These are phyloP conservation scores for Acipenser ruthenus DNA, from an alignment of 2,797 vertebrate species.

Conservation along the genomic window DNA sequence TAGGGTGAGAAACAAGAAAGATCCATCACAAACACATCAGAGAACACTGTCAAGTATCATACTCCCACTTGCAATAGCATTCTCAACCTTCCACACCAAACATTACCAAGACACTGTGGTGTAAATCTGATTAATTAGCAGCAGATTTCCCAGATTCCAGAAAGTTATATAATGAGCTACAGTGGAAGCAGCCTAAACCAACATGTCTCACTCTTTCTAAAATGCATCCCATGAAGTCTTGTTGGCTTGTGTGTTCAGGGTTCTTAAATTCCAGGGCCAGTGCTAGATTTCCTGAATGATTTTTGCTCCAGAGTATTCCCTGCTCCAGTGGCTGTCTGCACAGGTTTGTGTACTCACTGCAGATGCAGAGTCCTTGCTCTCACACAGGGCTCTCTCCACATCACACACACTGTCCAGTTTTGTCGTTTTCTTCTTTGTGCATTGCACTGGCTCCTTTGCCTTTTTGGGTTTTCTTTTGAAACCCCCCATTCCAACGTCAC, in stretches of 20 bases:
- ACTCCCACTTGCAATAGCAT: too few species aligned
- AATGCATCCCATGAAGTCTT: too few species aligned
- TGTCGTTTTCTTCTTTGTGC: slow-evolving; percentile 58
- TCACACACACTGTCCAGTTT: slow-evolving; percentile 78
- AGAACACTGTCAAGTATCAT: too few species aligned
- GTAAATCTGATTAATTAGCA: too few species aligned
- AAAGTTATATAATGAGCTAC: not conserved
- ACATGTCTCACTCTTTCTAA: too few species aligned
- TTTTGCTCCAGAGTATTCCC: too few species aligned
- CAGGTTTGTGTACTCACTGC: slow-evolving; percentile 61
- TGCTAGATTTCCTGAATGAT: too few species aligned
- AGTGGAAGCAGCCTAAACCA: too few species aligned
- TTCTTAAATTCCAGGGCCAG: too few species aligned
- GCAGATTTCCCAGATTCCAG: not conserved
- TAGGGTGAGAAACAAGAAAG: slow-evolving; percentile 14
- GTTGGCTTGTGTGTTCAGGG: too few species aligned
- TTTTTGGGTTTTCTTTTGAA: slow-evolving; percentile 80
- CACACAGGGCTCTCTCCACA: slow-evolving; percentile 73
- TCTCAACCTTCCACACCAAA: not conserved
- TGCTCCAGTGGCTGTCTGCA: too few species aligned
- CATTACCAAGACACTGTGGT: not conserved
- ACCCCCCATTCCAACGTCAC: slow-evolving; percentile 63
- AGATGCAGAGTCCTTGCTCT: slow-evolving; percentile 83
- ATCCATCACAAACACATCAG: too few species aligned
- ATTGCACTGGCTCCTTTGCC: slow-evolving; percentile 66